Percentiles rank a stretch among this genome's conserved stretches.
These are phyloP conservation scores for Meriones unguiculatus DNA, from an alignment of 2,113 vertebrate species.

Conservation along the genomic window DNA sequence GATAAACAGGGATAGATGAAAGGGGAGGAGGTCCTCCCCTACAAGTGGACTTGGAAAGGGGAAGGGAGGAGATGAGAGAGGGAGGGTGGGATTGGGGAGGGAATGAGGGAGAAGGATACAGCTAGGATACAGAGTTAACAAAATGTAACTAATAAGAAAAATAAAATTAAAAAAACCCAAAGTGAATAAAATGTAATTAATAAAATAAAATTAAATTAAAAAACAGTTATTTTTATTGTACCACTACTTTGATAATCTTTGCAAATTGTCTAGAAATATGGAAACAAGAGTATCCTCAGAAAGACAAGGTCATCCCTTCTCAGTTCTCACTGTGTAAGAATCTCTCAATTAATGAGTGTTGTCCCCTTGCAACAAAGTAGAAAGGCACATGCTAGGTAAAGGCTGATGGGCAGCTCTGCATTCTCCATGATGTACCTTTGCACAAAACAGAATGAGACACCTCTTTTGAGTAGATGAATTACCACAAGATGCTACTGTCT, in stretches of 20 bases:
- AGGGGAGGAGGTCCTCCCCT: too few species aligned
- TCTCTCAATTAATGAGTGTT: not conserved
- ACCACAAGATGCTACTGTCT: not conserved
- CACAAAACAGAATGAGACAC: slow-evolving; percentile 5
- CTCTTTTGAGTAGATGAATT: not conserved
- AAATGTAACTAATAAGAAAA: too few species aligned
- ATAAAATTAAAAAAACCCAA: too few species aligned
- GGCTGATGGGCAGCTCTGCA: not conserved
- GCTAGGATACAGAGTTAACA: too few species aligned
- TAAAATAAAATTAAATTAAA: too few species aligned
- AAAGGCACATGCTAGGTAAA: not conserved
- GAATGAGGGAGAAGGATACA: too few species aligned
- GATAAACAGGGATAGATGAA: too few species aligned
- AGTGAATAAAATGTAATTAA: too few species aligned
- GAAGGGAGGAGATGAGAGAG: too few species aligned
- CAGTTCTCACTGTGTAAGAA: not conserved
- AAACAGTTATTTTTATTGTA: not conserved
- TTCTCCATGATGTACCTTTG: not conserved
- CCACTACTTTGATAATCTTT: not conserved
- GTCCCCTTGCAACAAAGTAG: not conserved
- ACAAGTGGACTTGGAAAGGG: too few species aligned
- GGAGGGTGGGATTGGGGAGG: too few species aligned
- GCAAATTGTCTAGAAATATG: slow-evolving; percentile 45
- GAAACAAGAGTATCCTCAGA: slow-evolving; percentile 23
- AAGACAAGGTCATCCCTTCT: not conserved